Base-by-base conservation (phyloP, 2,888 invertebrate genomes). In the Chalcis sispes region DNA sequence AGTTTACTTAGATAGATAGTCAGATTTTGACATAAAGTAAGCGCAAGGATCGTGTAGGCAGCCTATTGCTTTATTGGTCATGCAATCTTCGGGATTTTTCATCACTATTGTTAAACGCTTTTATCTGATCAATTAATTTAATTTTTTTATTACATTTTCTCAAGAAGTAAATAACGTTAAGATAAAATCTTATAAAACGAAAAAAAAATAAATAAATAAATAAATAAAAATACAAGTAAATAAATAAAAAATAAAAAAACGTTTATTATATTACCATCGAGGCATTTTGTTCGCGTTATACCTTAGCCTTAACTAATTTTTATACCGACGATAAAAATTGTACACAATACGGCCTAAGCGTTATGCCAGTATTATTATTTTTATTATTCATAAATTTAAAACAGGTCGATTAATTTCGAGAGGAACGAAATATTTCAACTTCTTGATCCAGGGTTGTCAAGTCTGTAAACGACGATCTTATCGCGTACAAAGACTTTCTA, bases 121-220 rank as follows among this genome's bases (percentile, higher is more conserved):
- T 65, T 76, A 76, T 76, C 75, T 67, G 71, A 76, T 76, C 66
- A 72, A 76, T 76, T 72, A 61, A 76, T 71, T 66, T 52, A 32
- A 48, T 67, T 76, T 76, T n/a, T 75, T 66, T 61, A 72, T 76
- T 67, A 71, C 32, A 59, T 71, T 64, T 59, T 61, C 65, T 66
- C 18, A 27, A 32, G 56, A 70, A 59, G 59, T 61, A 71, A 65
- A 71, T 40, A 61, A 32, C 52, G 10, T 25, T 8, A 2, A 23
- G 65, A 75, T 71, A 75, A 2, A 4, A 71, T 66, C 66, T 58
- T 4, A 0, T 7, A 48, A 61, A 52, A 61, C 50, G 10, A 36
- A 36, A 7, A 4, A 7, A 36, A 36, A 36, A 36, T 7, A 36
- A 36, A 36, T 36, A 36, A 36, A 36, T 36, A 10, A 7, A 13